These are phyloP conservation scores for Capromys pilorides DNA, from an alignment of 2,797 vertebrate genomes.

Conservation along the genomic window DNA sequence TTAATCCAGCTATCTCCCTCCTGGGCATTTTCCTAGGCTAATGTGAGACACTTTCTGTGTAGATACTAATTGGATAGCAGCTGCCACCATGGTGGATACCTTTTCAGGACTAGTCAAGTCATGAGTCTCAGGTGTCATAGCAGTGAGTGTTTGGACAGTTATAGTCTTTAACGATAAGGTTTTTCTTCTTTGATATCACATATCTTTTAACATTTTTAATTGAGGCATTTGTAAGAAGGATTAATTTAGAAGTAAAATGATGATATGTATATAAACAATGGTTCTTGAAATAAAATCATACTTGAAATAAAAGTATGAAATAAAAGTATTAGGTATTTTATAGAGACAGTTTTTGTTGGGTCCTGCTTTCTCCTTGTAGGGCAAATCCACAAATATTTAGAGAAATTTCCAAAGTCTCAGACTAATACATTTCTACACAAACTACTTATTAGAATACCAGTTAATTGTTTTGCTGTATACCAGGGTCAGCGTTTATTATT, in stretches of 20 bases:
- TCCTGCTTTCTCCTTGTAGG: neutral
- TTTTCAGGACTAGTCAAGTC: neutral
- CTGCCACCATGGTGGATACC: neutral
- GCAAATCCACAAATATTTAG: neutral
- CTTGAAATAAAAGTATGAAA: too few relatives aligned
- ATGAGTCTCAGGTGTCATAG: neutral
- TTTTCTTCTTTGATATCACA: neutral
- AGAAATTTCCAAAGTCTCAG: neutral
- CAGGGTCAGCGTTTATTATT: neutral
- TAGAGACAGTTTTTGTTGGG: neutral
- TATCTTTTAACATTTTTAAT: neutral
- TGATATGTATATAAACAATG: neutral
- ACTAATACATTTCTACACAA: neutral
- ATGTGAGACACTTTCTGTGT: neutral
- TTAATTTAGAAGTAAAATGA: conserved; percentile 27
- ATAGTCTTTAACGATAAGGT: neutral
- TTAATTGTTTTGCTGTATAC: neutral
- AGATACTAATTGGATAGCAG: neutral
- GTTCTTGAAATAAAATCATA: conserved; percentile 42
- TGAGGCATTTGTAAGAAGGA: neutral
- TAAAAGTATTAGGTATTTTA: neutral
- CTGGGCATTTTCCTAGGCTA: neutral
- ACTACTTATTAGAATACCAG: neutral
- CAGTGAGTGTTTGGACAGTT: neutral
- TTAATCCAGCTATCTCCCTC: too few relatives aligned